Evolutionary conservation across 2,113 vertebrate genomes (phyloP).

Genomic region (Otis tarda): DNA sequence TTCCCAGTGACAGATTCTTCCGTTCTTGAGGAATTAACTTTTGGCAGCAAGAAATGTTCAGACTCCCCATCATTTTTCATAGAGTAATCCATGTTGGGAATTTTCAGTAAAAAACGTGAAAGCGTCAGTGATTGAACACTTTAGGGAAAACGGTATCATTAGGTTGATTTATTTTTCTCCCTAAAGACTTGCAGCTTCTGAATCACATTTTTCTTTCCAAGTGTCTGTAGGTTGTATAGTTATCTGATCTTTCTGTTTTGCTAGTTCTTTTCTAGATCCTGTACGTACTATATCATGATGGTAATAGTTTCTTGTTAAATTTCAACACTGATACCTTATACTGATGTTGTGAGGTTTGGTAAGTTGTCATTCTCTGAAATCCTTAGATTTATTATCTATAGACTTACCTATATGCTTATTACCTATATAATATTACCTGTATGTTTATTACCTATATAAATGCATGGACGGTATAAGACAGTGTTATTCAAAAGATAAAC

Average conservation of each 20-base stretch:
- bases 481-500: neutral
- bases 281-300: neutral
- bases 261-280: neutral
- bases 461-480: neutral
- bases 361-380: neutral
- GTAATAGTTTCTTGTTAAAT: neutral
- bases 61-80: neutral
- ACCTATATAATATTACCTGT: neutral
- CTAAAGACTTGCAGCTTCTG: neutral
- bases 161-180: conserved; percentile 29
- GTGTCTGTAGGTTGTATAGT: neutral
- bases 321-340: neutral
- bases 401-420: neutral
- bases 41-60: conserved; percentile 25
- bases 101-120: conserved; percentile 34
- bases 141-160: neutral
- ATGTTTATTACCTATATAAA: neutral
- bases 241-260: neutral
- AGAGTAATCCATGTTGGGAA: neutral
- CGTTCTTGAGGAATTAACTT: conserved; percentile 42
- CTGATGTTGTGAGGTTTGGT: neutral
- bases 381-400: neutral
- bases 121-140: neutral
- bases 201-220: neutral
- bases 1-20: conserved; percentile 17